Evolutionary conservation across 2,888 invertebrate genomes (phyloP), one percentile per base, ranked within the genome.

Genomic region (Volucella bombylans): DNA sequence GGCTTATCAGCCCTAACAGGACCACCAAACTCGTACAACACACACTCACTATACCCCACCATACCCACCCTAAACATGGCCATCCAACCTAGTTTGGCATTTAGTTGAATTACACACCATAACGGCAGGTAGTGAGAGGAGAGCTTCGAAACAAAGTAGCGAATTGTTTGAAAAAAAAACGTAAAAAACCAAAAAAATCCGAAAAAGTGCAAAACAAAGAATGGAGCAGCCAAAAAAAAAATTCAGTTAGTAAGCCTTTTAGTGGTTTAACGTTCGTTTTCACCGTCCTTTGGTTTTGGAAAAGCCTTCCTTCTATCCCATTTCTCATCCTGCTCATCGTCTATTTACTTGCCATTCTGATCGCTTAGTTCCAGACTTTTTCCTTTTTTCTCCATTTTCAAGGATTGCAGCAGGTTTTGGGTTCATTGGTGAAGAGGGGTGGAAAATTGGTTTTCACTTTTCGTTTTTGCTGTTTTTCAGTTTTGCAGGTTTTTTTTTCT

Each of bases 71-170:
- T 8, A 4, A 12, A 4, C 14, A 62, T 11, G 18, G 11, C 15
- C 45, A 52, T 69, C 38, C 69, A 69, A 65, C 76, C 69, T 71
- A 71, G 69, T 76, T 69, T 69, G 39, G 57, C 69, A 76, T 68
- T 49, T 80, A 74, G 74, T 81, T 65, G 69, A 65, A 81, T 69
- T 59, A 76, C 55, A 76, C 55, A 68, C 61, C 68, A 76, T 45
- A 76, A 68, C 55, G 49, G 47, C 45, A 31, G 6, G 6, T 31
- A 11, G 52, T 68, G 41, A 47, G 43, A 59, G 49, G n/a, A 54
- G 50, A 52, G 52, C 61, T 73, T 52, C 31, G 8, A 18, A 71
- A 67, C 62, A 72, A 65, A 67, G 72, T 78, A 72, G 62, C 78
- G 67, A 59, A 72, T 71, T 77, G 61, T 71, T 72, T 77, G 45